phyloP scores from a whole-genome alignment of 2,797 vertebrate genomes.

The Silurus lanzhouensis region DNA sequence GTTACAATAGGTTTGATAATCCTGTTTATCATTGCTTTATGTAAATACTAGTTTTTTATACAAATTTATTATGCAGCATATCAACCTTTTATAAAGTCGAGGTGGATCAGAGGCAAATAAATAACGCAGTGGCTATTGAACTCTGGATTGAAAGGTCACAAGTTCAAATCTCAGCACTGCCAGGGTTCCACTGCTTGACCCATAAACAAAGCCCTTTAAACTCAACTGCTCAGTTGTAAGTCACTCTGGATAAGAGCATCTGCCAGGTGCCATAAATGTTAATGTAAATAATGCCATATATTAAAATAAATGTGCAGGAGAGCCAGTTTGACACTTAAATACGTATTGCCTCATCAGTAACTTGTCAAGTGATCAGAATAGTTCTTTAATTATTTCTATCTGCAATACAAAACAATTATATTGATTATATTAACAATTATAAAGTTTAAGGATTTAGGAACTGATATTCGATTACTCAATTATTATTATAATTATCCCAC shows the following conservation, averaged over 20 bases:
- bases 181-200: too few relatives aligned
- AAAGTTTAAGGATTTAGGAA: neutral
- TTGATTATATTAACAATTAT: too few relatives aligned
- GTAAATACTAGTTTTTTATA: neutral
- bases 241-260: too few relatives aligned
- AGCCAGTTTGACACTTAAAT: neutral
- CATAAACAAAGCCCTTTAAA: too few relatives aligned
- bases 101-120: neutral
- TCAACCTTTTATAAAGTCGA: neutral
- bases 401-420: neutral
- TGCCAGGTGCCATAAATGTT: too few relatives aligned
- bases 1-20: neutral
- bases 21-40: neutral
- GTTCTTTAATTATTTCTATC: neutral
- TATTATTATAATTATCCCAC: too few relatives aligned
- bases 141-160: too few relatives aligned
- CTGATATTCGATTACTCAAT: neutral
- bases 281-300: too few relatives aligned
- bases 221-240: too few relatives aligned
- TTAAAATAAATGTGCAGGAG: too few relatives aligned
- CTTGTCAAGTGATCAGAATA: neutral
- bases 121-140: neutral
- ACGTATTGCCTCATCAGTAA: neutral
- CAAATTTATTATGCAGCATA: neutral
- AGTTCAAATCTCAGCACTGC: too few relatives aligned